Base-by-base conservation (phyloP, 2,888 invertebrate species). In the Tachystola acroxantha region DNA sequence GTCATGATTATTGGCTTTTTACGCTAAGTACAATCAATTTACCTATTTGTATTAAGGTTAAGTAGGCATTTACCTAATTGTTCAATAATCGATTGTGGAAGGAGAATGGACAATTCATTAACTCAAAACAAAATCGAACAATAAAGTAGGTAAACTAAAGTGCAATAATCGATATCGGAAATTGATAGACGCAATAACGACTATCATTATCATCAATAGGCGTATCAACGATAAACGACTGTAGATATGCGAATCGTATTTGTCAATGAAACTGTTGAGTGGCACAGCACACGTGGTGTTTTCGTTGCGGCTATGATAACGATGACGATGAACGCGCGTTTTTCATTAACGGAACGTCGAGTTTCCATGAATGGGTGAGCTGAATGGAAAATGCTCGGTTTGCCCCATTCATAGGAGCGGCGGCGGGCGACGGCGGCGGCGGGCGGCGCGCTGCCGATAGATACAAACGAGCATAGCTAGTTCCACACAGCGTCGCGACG, bases 311-410 rank as follows among this genome's bases (percentile, higher is more conserved):
- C 67, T 78, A 74, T 80, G 77, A 75, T 50, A 37, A 37, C 72
- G 64, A 62, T 55, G 64, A 59, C 70, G 68, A 71, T 69, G 70
- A 70, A 68, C 63, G 57, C 62, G 67, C 66, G 71, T 76, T 84
- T 85, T 85, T 84, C 82, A 84, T 82, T 77, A 84, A 81, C 70
- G 68, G 71, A 64, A 55, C 68, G 69, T 57, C 76, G 71, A 70
- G 76, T 85, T 85, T 84, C 84, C 84, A 78, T 86, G 81, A 86
- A 85, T 85, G 85, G 80, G 52, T 63, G 64, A 57, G 49, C 63
- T 81, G 69, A 82, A 84, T 85, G 81, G 73, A 84, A 84, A 82
- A 78, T 73, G 69, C 64, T 69, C 64, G 62, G 66, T 60, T 64
- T 63, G 71, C 65, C 69, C 73, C 76, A 80, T 82, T 81, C 80